phyloP scores from a whole-genome alignment of 2,888 invertebrate species.

The Mythimna lalbum region DNA sequence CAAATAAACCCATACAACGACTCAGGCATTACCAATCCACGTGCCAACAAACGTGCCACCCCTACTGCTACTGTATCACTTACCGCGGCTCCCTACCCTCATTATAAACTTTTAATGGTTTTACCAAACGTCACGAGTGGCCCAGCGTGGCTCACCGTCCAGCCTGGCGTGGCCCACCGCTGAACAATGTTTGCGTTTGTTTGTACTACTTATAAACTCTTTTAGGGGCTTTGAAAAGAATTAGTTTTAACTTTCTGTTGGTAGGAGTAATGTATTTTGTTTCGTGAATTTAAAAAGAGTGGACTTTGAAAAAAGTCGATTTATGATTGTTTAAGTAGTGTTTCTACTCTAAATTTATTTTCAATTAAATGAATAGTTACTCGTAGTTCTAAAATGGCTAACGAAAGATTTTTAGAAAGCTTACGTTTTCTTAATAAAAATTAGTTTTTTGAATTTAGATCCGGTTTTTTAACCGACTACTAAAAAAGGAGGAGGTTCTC shows the following conservation, averaged over 20 bases:
- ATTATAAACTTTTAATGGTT: constrained; percentile 77
- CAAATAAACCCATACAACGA: constrained; percentile 12
- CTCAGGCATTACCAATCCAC: background rate
- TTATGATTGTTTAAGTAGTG: background rate
- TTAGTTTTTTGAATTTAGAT: too few species aligned
- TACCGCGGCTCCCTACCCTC: constrained; percentile 60
- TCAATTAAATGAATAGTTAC: background rate
- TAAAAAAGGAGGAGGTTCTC: too few species aligned
- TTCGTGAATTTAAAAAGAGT: constrained; percentile 12
- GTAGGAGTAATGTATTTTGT: constrained; percentile 12
- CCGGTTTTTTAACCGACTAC: too few species aligned
- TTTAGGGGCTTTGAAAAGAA: constrained; percentile 10
- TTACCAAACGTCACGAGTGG: constrained; percentile 59
- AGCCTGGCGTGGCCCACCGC: constrained; percentile 20
- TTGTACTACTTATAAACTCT: constrained; percentile 30
- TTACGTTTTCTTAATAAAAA: too few species aligned
- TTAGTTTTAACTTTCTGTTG: constrained; percentile 2
- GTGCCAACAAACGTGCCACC: constrained; percentile 19
- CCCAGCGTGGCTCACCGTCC: constrained; percentile 20
- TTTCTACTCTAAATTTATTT: background rate
- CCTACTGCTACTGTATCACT: constrained; percentile 46
- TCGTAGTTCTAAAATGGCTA: background rate
- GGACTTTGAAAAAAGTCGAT: background rate
- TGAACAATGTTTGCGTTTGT: constrained; percentile 51
- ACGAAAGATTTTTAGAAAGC: too few species aligned